Evolutionary conservation across 1,140 invertebrate species (phyloP), one percentile per base, ranked within the genome.

Genomic region (Drosophila seguyi): DNA sequence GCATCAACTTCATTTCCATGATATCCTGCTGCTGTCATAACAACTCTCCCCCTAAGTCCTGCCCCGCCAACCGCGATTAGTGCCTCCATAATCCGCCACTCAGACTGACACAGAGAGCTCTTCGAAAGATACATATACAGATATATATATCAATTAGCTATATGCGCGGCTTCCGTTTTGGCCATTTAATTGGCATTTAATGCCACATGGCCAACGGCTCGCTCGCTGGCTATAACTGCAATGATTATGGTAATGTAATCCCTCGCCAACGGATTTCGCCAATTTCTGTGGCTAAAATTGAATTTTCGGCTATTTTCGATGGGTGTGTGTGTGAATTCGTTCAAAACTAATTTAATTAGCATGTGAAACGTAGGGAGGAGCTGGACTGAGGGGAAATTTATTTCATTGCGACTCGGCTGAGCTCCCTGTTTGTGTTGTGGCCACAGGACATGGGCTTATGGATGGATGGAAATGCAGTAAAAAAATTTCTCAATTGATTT

Each of bases 121-220:
- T 74, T 42, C 3, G 14, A 34, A 20, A 22, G 25, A 18, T 1
- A 14, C 0, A n/a, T 8, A 41, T 25, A 34, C n/a, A n/a, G n/a
- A n/a, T n/a, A 18, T 57, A 34, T 41, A 66, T 42, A 67, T 55
- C 75, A 57, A 74, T 79, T 82, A 58, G 65, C 52, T 48, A 57
- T 80, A 80, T 80, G 57, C 45, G 52, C 38, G 53, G 48, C 66
- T 44, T 53, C 57, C 73, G 56, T 42, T 72, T 72, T 55, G 52
- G 61, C 71, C 45, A 79, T 88, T 87, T 88, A 87, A 88, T 87
- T 87, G 83, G 75, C 84, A 88, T 87, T 88, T 79, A 83, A 88
- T 76, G 81, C 65, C 75, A 29, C 67, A 56, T 81, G 59, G 52
- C 47, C 65, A 63, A 29, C 66, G 61, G 60, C 27, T 45, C 25